phyloP scores from a whole-genome alignment of 2,888 invertebrate genomes.

The Leptopilina myrica region DNA sequence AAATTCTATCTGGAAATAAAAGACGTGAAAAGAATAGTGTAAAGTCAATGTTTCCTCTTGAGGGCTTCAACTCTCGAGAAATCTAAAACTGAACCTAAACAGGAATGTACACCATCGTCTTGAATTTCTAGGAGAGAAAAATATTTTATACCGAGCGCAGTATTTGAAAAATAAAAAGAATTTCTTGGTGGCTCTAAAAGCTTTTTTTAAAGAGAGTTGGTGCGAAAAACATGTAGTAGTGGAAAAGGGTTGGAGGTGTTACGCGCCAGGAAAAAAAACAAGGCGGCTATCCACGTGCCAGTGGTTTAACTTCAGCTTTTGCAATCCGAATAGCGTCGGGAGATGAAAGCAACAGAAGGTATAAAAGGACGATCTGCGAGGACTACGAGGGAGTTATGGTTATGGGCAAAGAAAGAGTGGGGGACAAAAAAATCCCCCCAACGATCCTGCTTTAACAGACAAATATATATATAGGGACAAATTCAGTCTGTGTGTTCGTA shows the following conservation, averaged over 20 bases:
- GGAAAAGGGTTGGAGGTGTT: constrained; percentile 5
- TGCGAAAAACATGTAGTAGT: constrained; percentile 17
- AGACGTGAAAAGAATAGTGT: background rate
- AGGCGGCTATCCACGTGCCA: constrained; percentile 39
- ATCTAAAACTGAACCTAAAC: constrained; percentile 9
- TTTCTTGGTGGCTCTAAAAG: constrained; percentile 16
- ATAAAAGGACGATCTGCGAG: constrained; percentile 38
- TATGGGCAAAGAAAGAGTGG: constrained; percentile 24
- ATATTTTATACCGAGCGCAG: background rate
- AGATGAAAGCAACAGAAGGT: constrained; percentile 41
- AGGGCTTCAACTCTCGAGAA: background rate
- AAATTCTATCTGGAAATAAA: constrained; percentile 1
- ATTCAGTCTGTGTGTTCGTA: constrained; percentile 19
- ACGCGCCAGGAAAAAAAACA: constrained; percentile 28
- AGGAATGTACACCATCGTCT: constrained; percentile 7
- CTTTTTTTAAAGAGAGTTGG: constrained; percentile 24
- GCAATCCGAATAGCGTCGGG: constrained; percentile 25
- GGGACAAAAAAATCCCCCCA: background rate
- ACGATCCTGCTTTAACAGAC: background rate
- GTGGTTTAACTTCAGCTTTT: constrained; percentile 35
- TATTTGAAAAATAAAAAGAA: background rate
- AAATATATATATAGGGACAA: background rate
- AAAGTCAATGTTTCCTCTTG: background rate
- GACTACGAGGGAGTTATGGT: constrained; percentile 32
- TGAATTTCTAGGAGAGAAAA: constrained; percentile 11